Evolutionary conservation across 2,113 vertebrate species (phyloP).

Genomic region (Corvus hawaiiensis): DNA sequence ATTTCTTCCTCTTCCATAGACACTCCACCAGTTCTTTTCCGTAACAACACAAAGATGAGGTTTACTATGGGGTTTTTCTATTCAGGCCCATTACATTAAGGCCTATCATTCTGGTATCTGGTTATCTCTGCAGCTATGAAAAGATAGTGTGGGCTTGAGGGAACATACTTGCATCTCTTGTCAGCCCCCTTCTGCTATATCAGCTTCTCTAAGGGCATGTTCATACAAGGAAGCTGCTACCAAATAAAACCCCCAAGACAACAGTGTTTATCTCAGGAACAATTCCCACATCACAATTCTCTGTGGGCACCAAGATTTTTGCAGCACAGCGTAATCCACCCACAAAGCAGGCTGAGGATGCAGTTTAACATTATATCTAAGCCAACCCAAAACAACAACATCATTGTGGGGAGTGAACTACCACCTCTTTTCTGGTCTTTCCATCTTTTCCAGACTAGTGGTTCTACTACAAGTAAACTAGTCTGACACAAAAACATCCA

Average conservation of each 20-base stretch:
- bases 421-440: not conserved
- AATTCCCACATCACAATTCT: not conserved
- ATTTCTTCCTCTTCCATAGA: not conserved
- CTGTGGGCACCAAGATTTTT: not conserved
- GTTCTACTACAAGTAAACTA: not conserved
- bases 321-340: not conserved
- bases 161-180: not conserved
- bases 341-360: not conserved
- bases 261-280: not conserved
- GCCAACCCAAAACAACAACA: not conserved
- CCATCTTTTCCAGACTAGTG: not conserved
- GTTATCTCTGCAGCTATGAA: not conserved
- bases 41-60: not conserved
- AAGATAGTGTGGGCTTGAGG: constrained; percentile 2
- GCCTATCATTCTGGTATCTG: not conserved
- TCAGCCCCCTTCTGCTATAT: not conserved
- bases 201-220: not conserved
- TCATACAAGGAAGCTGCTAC: not conserved
- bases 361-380: not conserved
- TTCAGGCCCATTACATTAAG: not conserved
- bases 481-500: not conserved
- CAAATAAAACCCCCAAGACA: not conserved
- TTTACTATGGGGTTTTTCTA: not conserved
- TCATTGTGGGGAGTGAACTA: fast-evolving
- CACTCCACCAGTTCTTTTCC: not conserved